Percentiles rank a stretch among this genome's conserved stretches.
Evolutionary conservation across 2,888 invertebrate genomes (phyloP).

Genomic region (Drosophila merina): DNA sequence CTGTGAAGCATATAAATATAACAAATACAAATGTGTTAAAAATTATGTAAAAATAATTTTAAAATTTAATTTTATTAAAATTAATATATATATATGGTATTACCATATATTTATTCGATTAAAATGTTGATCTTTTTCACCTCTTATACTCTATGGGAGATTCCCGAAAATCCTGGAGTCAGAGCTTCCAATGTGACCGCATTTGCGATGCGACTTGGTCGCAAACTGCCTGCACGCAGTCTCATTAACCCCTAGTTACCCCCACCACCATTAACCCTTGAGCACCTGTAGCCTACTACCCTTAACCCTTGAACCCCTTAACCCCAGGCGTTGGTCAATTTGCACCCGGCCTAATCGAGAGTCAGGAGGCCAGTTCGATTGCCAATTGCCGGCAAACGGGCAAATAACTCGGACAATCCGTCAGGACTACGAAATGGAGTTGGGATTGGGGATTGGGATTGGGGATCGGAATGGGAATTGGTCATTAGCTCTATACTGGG

Average conservation of each 20-base stretch:
- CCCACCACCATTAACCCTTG: not conserved
- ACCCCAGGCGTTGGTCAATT: not conserved
- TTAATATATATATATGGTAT: no score
- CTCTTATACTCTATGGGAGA: no score
- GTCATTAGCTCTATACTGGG: slow-evolving; percentile 1
- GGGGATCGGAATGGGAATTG: not conserved
- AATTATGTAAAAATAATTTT: no score
- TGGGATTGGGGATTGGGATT: not conserved
- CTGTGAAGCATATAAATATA: no score
- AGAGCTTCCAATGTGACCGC: not conserved
- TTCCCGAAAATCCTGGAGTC: not conserved
- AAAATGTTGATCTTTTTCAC: no score
- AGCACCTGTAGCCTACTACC: not conserved
- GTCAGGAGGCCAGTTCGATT: slow-evolving; percentile 27
- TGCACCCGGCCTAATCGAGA: slow-evolving; percentile 5
- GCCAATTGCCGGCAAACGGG: slow-evolving; percentile 11
- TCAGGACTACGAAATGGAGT: slow-evolving; percentile 4
- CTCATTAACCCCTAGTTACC: slow-evolving; percentile 3
- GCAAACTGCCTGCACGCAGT: not conserved
- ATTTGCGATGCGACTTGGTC: not conserved
- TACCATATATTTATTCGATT: no score
- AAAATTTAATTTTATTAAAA: no score
- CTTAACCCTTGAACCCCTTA: not conserved
- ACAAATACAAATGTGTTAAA: no score
- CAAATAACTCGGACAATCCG: slow-evolving; percentile 2